Conservation (phyloP, 2,113 vertebrate genomes). For the Laticauda colubrina region DNA sequence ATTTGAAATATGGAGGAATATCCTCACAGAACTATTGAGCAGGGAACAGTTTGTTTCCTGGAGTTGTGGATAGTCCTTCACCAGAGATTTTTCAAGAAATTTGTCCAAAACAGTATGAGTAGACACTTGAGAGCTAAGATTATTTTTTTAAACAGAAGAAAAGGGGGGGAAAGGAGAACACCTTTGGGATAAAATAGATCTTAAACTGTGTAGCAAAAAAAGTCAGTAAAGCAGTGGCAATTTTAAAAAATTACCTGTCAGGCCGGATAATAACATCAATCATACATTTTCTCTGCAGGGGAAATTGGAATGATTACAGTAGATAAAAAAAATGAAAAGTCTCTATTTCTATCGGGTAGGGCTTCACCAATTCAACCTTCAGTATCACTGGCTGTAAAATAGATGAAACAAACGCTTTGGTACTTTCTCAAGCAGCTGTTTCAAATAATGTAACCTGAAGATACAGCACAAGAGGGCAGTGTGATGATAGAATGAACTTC, state of each 20-base stretch:
- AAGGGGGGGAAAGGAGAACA: neutral
- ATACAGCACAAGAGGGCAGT: conserved; percentile 1
- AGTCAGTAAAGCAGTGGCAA: neutral
- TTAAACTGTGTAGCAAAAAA: neutral
- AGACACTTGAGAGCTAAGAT: neutral
- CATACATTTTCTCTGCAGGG: neutral
- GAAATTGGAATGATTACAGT: neutral
- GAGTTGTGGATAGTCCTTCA: neutral
- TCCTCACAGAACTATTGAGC: neutral
- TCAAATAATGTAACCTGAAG: neutral
- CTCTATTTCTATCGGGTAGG: neutral
- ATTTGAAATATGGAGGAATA: neutral
- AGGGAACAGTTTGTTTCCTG: neutral
- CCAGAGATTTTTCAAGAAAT: neutral
- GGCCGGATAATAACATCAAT: neutral
- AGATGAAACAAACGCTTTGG: neutral
- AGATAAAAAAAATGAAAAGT: neutral
- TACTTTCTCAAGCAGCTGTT: neutral
- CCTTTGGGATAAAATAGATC: neutral
- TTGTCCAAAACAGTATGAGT: neutral
- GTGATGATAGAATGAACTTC: neutral
- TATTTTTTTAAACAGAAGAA: neutral
- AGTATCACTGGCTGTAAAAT: neutral
- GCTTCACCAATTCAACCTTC: neutral
- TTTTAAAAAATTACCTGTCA: neutral